These are phyloP conservation scores for Oscheius sp. DNA, from an alignment of 2,888 invertebrate species.

Conservation along the genomic window DNA sequence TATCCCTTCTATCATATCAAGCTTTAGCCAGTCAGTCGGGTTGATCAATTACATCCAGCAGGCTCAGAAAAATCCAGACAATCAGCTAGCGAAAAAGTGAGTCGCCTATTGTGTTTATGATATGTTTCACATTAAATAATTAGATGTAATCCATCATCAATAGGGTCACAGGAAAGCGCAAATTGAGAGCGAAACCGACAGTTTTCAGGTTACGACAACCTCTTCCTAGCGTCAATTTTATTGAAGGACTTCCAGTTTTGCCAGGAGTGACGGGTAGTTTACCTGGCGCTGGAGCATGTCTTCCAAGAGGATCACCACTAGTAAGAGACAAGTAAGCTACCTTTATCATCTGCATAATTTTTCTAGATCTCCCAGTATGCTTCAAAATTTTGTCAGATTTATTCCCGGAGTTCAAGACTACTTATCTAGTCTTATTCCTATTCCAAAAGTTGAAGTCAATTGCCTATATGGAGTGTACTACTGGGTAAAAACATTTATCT, in stretches of 20 bases:
- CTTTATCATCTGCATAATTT: background rate
- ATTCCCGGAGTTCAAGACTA: constrained; percentile 63
- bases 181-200: constrained; percentile 13
- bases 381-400: constrained; percentile 58
- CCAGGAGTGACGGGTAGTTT: constrained; percentile 58
- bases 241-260: constrained; percentile 58
- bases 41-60: constrained; percentile 53
- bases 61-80: constrained; percentile 54
- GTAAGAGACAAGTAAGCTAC: constrained; percentile 46
- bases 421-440: constrained; percentile 52
- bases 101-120: background rate
- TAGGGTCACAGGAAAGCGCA: constrained; percentile 17
- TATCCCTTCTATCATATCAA: background rate
- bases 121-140: constrained; percentile 7
- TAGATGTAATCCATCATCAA: constrained; percentile 21
- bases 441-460: constrained; percentile 48
- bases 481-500: constrained; percentile 43
- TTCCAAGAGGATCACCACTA: constrained; percentile 56
- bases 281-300: constrained; percentile 60
- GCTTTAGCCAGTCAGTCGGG: constrained; percentile 52
- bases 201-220: constrained; percentile 43
- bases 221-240: constrained; percentile 50
- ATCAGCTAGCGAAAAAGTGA: constrained; percentile 49
- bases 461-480: constrained; percentile 56
- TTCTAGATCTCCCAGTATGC: constrained; percentile 57